Evolutionary conservation across 2,797 vertebrate species (phyloP).

Genomic region (Acanthis flammea): DNA sequence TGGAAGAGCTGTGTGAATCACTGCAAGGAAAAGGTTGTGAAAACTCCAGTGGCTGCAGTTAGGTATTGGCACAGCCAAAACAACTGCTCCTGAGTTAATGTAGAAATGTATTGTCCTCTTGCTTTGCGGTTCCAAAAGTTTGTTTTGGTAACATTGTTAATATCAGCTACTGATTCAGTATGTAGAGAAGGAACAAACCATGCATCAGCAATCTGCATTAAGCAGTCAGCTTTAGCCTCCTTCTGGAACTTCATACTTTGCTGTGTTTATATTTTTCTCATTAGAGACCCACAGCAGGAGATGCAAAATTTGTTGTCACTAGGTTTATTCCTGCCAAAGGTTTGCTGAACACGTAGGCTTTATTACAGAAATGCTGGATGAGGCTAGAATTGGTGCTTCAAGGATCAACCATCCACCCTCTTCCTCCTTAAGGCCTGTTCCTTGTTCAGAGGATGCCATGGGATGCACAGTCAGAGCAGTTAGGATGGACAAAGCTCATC

Average conservation of each 20-base stretch:
- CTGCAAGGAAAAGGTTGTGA: not conserved
- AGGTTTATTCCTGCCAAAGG: not conserved
- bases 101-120: not conserved
- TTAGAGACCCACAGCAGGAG: slow-evolving; percentile 10
- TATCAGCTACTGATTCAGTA: not conserved
- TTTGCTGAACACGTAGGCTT: not conserved
- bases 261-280: slow-evolving; percentile 20
- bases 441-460: not conserved
- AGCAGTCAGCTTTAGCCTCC: not conserved
- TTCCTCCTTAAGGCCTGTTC: not conserved
- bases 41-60: not conserved
- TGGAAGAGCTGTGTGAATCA: not conserved
- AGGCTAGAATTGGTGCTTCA: not conserved
- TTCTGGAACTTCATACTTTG: not conserved
- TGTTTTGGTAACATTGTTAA: not conserved
- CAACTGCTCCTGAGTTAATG: not conserved
- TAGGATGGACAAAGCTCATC: not conserved
- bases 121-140: not conserved
- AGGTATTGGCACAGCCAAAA: not conserved
- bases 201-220: not conserved
- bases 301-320: not conserved
- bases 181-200: not conserved
- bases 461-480: not conserved
- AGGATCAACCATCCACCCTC: not conserved
- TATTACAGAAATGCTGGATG: not conserved